Base-by-base conservation (phyloP, 2,888 invertebrate genomes). In the Andrena haemorrhoa region DNA sequence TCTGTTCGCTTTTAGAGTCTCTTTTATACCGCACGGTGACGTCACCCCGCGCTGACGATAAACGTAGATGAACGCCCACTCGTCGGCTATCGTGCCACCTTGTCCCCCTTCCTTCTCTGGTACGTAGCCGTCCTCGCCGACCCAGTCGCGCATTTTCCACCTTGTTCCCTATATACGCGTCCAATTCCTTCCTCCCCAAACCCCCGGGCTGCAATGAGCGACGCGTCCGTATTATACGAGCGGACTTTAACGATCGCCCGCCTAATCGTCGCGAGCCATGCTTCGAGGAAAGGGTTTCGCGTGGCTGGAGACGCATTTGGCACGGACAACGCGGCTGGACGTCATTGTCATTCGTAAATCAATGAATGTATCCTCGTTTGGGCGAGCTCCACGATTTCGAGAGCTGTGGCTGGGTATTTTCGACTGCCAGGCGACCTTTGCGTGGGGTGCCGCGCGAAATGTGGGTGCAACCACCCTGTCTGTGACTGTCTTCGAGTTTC, bases 1-100 rank as follows among this genome's bases (percentile, higher is more conserved):
- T 92, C 92, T 92, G 92, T 90, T 91, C 87, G 88, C 86, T 88
- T 89, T 91, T 91, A 90, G 85, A 87, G 87, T 84, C 86, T 82
- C 74, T 86, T 90, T 90, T 88, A 87, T 86, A 77, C 82, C 69
- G 70, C 10, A n/a, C 66, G 75, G 73, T 89, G 88, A 87, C 87
- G 88, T 89, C 88, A 90, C 79, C 47, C 51, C 69, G 69, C 82
- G 82, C 79, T 56, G 75, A 88, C 41, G 87, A 91, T 90, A 90
- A 90, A 90, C 89, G 79, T 73, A 82, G 83, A 86, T 82, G 81
- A 83, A 87, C 86, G 82, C 86, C 86, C 81, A 86, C 87, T 84
- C 69, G 35, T 10, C 58, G n/a, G 51, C 71, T 83, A 56, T 75
- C 75, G 78, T 23, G 47, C 83, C 82, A 86, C 79, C 82, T 80